A percentile compares a stretch with the other conserved stretches of the same genome.
These are phyloP conservation scores for Drosophila sproati DNA, from an alignment of 1,140 invertebrate genomes.

Conservation along the genomic window DNA sequence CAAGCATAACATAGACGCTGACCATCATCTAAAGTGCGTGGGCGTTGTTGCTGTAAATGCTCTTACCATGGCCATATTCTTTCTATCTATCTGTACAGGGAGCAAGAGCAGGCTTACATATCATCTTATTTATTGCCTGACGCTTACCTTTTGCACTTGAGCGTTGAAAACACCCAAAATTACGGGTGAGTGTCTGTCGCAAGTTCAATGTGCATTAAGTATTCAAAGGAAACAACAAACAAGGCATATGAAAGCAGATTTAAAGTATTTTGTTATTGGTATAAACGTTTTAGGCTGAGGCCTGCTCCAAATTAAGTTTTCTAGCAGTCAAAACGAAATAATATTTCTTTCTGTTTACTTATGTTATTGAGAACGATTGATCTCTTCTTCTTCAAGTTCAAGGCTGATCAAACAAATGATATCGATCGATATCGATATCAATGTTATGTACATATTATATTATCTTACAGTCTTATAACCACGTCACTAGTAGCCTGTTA, in stretches of 20 bases:
- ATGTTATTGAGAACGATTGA: no score
- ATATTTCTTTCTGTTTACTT: no score
- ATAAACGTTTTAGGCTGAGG: background rate
- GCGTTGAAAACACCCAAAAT: slow-evolving; percentile 2
- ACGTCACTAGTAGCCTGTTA: no score
- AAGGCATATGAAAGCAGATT: background rate
- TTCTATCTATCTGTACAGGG: slow-evolving; percentile 2
- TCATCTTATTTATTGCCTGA: slow-evolving; percentile 49
- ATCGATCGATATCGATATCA: no score
- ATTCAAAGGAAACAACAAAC: slow-evolving; percentile 10
- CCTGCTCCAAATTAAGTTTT: no score
- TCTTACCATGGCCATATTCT: slow-evolving; percentile 7
- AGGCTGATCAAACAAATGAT: no score
- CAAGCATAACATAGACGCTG: slow-evolving; percentile 6
- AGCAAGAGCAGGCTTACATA: slow-evolving; percentile 16
- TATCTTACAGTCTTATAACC: no score
- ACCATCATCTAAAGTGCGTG: slow-evolving; percentile 37
- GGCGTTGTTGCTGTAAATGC: slow-evolving; percentile 23
- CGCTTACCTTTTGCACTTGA: slow-evolving; percentile 46
- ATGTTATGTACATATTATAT: no score
- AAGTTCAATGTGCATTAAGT: slow-evolving; percentile 35
- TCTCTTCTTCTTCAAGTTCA: no score
- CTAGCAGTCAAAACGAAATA: no score
- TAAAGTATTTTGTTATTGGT: background rate
- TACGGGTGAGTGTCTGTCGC: slow-evolving; percentile 13